Conservation (phyloP, 2,888 invertebrate species). For the Drosophila nigritarsus region DNA sequence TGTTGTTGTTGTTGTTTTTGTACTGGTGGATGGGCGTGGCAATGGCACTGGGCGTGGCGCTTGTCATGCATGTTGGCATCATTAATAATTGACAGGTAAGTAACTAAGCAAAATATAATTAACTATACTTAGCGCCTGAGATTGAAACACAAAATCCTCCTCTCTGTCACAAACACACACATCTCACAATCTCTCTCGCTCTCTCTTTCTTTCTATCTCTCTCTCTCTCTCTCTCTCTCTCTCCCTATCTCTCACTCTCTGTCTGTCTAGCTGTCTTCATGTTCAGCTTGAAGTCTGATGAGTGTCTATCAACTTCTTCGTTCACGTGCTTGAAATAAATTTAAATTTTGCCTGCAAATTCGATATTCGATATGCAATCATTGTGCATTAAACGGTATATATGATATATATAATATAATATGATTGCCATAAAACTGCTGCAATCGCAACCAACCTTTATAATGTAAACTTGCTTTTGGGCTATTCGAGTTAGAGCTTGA, state of each 20-base stretch:
- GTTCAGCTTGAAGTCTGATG: background rate
- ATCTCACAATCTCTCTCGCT: background rate
- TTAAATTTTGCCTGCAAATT: constrained; percentile 51
- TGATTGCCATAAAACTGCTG: constrained; percentile 25
- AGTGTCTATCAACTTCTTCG: constrained; percentile 57
- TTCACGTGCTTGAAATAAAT: constrained; percentile 77
- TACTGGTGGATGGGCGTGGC: constrained; percentile 6
- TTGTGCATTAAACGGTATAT: constrained; percentile 5
- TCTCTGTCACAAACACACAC: background rate
- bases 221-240: background rate
- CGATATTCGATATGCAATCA: constrained; percentile 21
- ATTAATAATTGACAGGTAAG: constrained; percentile 70
- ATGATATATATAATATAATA: constrained; percentile 1
- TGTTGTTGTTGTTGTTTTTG: constrained; percentile 8
- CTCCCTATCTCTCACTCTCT: background rate
- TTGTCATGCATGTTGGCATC: constrained; percentile 49
- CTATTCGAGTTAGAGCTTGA: background rate
- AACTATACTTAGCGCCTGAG: constrained; percentile 48
- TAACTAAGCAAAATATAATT: constrained; percentile 63
- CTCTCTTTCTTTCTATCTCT: background rate
- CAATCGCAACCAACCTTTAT: background rate
- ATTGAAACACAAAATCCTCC: constrained; percentile 18
- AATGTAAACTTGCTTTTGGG: background rate
- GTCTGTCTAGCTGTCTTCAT: background rate
- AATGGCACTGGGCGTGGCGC: constrained; percentile 15